Evolutionary conservation across 1,140 invertebrate genomes (phyloP).

Genomic region (Ctenoplectra terminalis): DNA sequence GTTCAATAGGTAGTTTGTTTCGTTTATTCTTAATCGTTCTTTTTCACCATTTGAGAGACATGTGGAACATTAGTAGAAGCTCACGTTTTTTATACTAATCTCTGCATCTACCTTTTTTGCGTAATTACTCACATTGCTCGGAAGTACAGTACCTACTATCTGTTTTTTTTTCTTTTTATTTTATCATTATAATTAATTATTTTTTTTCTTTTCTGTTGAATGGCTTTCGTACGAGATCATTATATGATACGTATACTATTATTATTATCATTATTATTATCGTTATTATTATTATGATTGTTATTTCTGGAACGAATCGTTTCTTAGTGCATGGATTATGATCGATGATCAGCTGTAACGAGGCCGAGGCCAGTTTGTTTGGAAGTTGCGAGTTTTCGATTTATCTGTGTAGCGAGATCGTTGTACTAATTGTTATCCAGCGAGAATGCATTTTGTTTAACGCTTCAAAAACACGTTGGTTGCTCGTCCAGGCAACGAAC

Average conservation of each 20-base stretch:
- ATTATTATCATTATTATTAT: constrained; percentile 7
- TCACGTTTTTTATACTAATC: constrained; percentile 55
- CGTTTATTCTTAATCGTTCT: neutral
- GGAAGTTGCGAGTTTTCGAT: constrained; percentile 51
- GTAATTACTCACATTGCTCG: constrained; percentile 59
- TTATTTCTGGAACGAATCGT: constrained; percentile 65
- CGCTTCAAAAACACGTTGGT: constrained; percentile 50
- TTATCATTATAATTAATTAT: too few relatives aligned
- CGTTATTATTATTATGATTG: constrained; percentile 30
- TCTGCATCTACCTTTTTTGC: constrained; percentile 62
- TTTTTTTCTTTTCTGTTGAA: constrained; percentile 41
- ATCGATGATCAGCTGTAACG: constrained; percentile 46
- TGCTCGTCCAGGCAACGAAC: constrained; percentile 6
- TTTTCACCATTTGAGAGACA: constrained; percentile 25
- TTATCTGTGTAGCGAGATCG: constrained; percentile 63
- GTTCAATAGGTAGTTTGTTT: constrained; percentile 44
- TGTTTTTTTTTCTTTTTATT: too few relatives aligned
- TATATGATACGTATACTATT: constrained; percentile 2
- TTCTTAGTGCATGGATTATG: constrained; percentile 66
- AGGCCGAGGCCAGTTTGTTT: constrained; percentile 36
- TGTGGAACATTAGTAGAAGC: constrained; percentile 43
- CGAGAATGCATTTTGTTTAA: constrained; percentile 58
- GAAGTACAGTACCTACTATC: constrained; percentile 20
- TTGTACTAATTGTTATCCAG: constrained; percentile 54
- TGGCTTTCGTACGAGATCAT: constrained; percentile 63